Evolutionary conservation across 2,797 vertebrate genomes (phyloP), one percentile per base, ranked within the genome.

Genomic region (Cryptoblepharus egeriae): DNA sequence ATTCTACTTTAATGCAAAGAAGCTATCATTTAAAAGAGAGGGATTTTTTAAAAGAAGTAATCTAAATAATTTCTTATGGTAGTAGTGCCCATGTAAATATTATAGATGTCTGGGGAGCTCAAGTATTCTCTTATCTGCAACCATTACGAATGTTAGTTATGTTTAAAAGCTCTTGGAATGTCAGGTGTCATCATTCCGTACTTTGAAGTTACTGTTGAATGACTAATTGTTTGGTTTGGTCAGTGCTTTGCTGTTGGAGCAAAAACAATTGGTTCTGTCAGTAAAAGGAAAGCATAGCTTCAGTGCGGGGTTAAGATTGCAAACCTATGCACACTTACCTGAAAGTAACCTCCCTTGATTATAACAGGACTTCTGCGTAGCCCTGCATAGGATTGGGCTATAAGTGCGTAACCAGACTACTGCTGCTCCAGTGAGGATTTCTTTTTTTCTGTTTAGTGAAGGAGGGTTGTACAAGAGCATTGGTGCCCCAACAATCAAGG

Each of bases 51-150:
- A 49, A 92, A 88, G 77, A 87, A 58, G 49, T 92, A 77, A 86
- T 87, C 87, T 84, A 92, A 93, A 91, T 91, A 93, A 80, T 88
- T 94, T 91, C 90, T 79, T 93, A 91, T 52, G 87, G 61, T 87
- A 89, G 88, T 60, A 82, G 85, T 88, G 92, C 84, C 88, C 88
- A 71, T 94, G 94, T 94, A 94, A 91, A 93, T 94, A 94, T 81
- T 82, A 90, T 58, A 87, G 87, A 93, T 86, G 86, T 92, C 88
- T 93, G 91, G 26, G 1, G 86, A 91, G n/a, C 60, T 91, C 89
- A 1, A 90, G 83, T 89, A 84, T 90, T 90, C 89, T 94, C 85
- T 39, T 87, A 90, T 82, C 94, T 88, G 87, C 88, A 89, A 77
- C 58, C 81, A 77, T 86, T 91, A 82, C 91, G 88, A 88, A 89